Evolutionary conservation across 2,797 vertebrate species (phyloP).

Genomic region (Tragelaphus oryx): DNA sequence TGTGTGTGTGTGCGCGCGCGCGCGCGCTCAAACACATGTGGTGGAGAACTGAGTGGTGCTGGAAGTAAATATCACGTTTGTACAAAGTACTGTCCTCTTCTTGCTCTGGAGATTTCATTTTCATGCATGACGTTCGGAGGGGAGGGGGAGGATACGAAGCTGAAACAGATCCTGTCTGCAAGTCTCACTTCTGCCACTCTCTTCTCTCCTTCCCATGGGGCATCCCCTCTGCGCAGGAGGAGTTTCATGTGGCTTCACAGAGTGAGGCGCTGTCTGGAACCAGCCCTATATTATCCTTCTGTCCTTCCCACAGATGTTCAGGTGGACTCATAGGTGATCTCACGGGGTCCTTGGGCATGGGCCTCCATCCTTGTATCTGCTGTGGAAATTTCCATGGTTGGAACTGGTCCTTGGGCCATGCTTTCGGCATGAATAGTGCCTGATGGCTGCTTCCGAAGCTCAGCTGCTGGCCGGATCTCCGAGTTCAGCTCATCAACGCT

Average conservation of each 20-base stretch:
- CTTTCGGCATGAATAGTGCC: neutral
- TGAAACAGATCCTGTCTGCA: accelerated
- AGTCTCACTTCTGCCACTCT: accelerated
- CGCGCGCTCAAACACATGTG: accelerated
- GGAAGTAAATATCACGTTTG: neutral
- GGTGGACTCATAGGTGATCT: accelerated
- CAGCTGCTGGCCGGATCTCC: neutral
- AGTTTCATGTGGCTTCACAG: neutral
- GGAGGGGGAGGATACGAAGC: accelerated
- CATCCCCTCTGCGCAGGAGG: accelerated
- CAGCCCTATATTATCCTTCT: neutral
- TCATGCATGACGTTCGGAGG: neutral
- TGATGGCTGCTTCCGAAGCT: neutral
- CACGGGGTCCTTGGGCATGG: neutral
- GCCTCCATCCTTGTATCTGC: neutral
- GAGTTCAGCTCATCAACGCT: too few species aligned
- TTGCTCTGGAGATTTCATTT: neutral
- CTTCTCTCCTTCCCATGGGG: too few species aligned
- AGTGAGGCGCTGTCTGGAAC: accelerated
- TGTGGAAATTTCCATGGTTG: neutral
- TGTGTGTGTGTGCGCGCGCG: too few species aligned
- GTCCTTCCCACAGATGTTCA: neutral
- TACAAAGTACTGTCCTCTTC: neutral
- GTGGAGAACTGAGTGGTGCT: neutral
- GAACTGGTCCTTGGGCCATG: neutral